A percentile compares a stretch with the other conserved stretches of the same genome.
Conservation (phyloP, 2,888 invertebrate species). For the Elysia crispata region DNA sequence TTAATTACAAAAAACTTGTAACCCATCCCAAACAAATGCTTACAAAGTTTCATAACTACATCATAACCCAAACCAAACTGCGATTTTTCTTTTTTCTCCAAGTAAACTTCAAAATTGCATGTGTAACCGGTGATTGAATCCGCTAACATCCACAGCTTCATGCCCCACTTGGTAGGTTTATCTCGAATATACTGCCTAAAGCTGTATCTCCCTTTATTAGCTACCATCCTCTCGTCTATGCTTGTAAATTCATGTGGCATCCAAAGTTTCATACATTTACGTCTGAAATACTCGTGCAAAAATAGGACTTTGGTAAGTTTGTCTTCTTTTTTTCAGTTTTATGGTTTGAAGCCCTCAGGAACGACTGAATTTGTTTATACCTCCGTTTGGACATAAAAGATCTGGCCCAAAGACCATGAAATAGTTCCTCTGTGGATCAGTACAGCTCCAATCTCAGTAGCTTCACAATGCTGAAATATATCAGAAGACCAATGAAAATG, state of each 20-base stretch:
- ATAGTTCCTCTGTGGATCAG: not conserved
- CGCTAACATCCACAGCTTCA: constrained; percentile 17
- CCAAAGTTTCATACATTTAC: constrained; percentile 12
- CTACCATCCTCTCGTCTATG: constrained; percentile 23
- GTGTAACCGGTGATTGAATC: constrained; percentile 16
- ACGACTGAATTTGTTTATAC: constrained; percentile 18
- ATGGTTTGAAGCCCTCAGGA: not conserved
- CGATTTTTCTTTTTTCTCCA: not conserved
- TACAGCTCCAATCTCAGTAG: not conserved
- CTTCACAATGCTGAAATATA: not conserved
- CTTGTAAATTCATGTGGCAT: constrained; percentile 1
- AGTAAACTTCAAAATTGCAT: constrained; percentile 27
- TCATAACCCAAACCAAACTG: constrained; percentile 3
- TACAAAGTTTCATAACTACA: constrained; percentile 11
- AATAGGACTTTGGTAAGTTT: not conserved
- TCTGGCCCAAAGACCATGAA: constrained; percentile 30
- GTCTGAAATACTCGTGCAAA: not conserved
- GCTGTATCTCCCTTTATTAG: constrained; percentile 25
- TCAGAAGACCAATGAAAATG: not conserved
- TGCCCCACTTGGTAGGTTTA: not conserved
- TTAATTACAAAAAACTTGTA: not conserved
- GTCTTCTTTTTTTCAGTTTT: not conserved
- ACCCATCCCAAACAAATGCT: not conserved
- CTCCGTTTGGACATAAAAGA: constrained; percentile 9
- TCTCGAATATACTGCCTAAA: constrained; percentile 6